Conservation (phyloP, 1,140 invertebrate species). For the Drosophila ironensis region DNA sequence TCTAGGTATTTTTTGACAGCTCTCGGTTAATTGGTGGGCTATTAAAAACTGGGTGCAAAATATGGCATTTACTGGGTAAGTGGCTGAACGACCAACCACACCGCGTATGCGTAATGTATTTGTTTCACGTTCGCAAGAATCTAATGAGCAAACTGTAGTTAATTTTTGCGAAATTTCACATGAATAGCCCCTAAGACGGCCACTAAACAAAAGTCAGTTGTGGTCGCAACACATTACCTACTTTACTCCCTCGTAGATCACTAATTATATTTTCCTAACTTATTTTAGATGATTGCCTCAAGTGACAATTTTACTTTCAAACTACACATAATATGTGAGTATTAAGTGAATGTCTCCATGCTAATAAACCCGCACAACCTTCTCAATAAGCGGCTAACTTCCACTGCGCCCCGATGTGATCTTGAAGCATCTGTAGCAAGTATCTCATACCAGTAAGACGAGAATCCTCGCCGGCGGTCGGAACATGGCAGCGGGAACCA, state of each 20-base stretch:
- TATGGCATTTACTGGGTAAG: conserved; percentile 12
- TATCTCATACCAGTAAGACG: conserved; percentile 32
- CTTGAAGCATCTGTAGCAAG: too few species aligned
- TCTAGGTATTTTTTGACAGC: conserved; percentile 31
- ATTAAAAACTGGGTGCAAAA: conserved; percentile 14
- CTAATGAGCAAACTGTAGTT: too few species aligned
- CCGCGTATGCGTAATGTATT: conserved; percentile 33
- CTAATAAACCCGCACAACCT: conserved; percentile 48
- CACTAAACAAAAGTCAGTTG: too few species aligned
- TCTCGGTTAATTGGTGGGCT: conserved; percentile 43
- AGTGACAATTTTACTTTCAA: too few species aligned
- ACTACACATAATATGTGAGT: too few species aligned
- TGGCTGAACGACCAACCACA: not conserved
- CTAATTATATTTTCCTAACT: too few species aligned
- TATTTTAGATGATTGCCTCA: too few species aligned
- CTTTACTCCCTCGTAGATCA: too few species aligned
- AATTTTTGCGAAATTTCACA: too few species aligned
- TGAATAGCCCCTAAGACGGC: too few species aligned
- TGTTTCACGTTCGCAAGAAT: too few species aligned
- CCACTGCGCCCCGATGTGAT: not conserved
- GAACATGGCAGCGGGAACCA: conserved; percentile 26
- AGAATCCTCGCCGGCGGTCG: conserved; percentile 37
- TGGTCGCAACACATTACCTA: too few species aligned
- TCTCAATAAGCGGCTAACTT: conserved; percentile 4
- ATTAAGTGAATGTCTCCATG: conserved; percentile 4